Evolutionary conservation across 2,888 invertebrate genomes (phyloP).

Genomic region (Apamea sordens): DNA sequence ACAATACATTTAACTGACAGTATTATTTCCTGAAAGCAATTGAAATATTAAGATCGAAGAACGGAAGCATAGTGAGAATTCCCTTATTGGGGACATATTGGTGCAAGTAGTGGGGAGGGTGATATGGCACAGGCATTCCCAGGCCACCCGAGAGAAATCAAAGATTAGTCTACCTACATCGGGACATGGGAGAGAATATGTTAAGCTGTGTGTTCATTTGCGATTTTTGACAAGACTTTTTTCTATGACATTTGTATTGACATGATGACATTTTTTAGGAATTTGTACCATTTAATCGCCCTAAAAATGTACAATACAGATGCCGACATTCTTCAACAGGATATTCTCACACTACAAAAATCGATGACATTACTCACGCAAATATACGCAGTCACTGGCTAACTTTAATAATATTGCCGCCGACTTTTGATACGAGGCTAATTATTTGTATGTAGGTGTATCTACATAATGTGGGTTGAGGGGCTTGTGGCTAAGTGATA

Average conservation of each 20-base stretch:
- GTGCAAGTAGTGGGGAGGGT: slow-evolving; percentile 30
- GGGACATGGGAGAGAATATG: slow-evolving; percentile 28
- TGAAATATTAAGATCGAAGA: slow-evolving; percentile 38
- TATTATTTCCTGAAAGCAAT: slow-evolving; percentile 47
- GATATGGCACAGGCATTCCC: slow-evolving; percentile 32
- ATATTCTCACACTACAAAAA: too few relatives aligned
- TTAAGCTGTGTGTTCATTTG: slow-evolving; percentile 30
- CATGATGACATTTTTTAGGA: background rate
- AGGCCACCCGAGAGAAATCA: slow-evolving; percentile 52
- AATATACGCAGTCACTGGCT: too few relatives aligned
- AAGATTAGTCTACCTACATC: slow-evolving; percentile 46
- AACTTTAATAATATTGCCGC: too few relatives aligned
- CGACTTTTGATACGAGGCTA: too few relatives aligned
- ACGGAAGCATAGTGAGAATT: slow-evolving; percentile 41
- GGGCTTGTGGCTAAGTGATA: too few relatives aligned
- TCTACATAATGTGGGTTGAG: too few relatives aligned
- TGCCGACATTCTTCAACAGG: too few relatives aligned
- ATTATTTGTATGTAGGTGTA: too few relatives aligned
- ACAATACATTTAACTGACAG: slow-evolving; percentile 13
- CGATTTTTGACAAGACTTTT: slow-evolving; percentile 32
- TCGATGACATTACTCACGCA: too few relatives aligned
- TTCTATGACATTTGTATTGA: background rate
- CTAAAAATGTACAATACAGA: too few relatives aligned
- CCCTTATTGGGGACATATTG: slow-evolving; percentile 38
- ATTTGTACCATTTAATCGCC: too few relatives aligned